phyloP scores from a whole-genome alignment of 2,113 vertebrate species.

The Henicopernis longicauda region DNA sequence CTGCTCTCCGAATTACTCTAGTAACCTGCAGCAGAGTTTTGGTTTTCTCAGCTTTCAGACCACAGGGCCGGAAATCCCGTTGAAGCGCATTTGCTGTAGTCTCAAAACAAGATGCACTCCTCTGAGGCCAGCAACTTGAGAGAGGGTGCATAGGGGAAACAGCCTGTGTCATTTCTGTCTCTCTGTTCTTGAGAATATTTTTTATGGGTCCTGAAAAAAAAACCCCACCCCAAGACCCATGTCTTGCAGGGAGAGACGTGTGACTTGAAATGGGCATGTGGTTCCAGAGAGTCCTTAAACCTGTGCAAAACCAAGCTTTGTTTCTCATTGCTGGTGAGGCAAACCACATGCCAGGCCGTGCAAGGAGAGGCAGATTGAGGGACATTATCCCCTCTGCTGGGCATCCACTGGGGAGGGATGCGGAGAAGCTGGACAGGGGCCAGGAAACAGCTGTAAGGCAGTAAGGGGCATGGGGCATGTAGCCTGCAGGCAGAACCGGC shows the following conservation, averaged over 20 bases:
- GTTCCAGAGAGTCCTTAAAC: background rate
- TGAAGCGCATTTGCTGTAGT: background rate
- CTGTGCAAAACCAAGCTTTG: background rate
- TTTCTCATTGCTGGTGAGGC: background rate
- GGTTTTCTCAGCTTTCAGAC: constrained; percentile 2
- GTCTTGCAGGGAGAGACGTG: background rate
- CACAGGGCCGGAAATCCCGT: background rate
- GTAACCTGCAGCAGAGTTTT: background rate
- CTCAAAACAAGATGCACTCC: background rate
- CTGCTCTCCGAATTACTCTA: background rate
- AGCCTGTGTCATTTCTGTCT: background rate
- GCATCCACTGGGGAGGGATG: background rate
- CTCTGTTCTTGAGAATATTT: background rate
- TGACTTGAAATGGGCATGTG: background rate
- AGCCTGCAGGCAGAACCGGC: background rate
- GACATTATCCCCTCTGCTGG: background rate
- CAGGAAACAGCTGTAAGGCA: background rate
- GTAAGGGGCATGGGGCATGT: fast-evolving
- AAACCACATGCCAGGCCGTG: background rate
- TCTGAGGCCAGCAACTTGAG: background rate
- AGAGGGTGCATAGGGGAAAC: background rate
- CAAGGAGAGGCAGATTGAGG: background rate
- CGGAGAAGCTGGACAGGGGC: background rate
- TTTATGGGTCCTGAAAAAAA: background rate
- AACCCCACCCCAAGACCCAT: fast-evolving